A percentile compares a stretch with the other conserved stretches of the same genome.
phyloP scores from a whole-genome alignment of 2,888 invertebrate genomes.

The Calliphora vomitoria region DNA sequence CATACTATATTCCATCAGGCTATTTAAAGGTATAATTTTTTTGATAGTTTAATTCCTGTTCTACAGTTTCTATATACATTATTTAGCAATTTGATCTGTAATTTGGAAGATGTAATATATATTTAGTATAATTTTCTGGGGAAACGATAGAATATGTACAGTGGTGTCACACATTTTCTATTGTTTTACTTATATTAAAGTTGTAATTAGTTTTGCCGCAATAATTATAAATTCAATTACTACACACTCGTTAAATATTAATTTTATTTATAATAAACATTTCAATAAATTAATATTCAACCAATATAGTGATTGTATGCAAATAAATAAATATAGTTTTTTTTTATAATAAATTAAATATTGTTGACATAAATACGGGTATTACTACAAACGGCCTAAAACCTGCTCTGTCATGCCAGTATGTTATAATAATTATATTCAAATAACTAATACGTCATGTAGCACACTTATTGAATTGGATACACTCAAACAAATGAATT shows the following conservation, averaged over 20 bases:
- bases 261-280: neutral
- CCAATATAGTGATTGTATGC: neutral
- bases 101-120: too few relatives aligned
- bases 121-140: too few relatives aligned
- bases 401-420: neutral
- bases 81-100: too few relatives aligned
- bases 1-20: too few relatives aligned
- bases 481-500: neutral
- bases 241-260: neutral
- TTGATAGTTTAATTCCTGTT: too few relatives aligned
- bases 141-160: too few relatives aligned
- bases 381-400: slow-evolving; percentile 1
- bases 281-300: slow-evolving; percentile 17
- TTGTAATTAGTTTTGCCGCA: too few relatives aligned
- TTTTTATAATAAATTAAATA: slow-evolving; percentile 8
- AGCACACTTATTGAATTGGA: neutral
- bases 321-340: neutral
- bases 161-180: too few relatives aligned
- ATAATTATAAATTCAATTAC: neutral
- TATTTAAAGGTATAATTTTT: too few relatives aligned
- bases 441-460: slow-evolving; percentile 1
- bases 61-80: too few relatives aligned
- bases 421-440: slow-evolving; percentile 13
- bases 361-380: slow-evolving; percentile 1
- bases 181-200: too few relatives aligned